These are phyloP conservation scores for Champsocephalus esox DNA, from an alignment of 2,797 vertebrate species.

Conservation along the genomic window DNA sequence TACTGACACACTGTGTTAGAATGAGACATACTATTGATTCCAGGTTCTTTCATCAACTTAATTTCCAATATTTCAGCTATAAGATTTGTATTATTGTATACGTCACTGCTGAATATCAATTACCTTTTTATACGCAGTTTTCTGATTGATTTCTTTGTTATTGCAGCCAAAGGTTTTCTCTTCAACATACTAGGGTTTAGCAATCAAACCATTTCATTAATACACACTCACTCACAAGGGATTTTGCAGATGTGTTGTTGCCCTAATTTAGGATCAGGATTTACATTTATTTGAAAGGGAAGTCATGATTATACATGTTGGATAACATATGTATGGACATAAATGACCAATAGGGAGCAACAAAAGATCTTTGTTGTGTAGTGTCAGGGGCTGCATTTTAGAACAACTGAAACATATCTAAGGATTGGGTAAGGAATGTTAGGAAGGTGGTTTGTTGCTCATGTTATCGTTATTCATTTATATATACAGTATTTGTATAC, in stretches of 20 bases:
- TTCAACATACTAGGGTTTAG: not conserved
- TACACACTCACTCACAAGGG: not conserved
- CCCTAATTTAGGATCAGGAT: not conserved
- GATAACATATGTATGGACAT: not conserved
- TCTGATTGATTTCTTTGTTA: not conserved
- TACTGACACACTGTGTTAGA: conserved; percentile 35
- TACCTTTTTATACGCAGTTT: not conserved
- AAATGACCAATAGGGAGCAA: not conserved
- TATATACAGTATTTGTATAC: too few relatives aligned
- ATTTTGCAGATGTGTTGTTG: not conserved
- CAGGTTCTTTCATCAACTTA: conserved; percentile 4
- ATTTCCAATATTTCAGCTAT: not conserved
- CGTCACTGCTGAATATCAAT: not conserved
- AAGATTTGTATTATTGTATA: not conserved
- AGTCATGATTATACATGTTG: not conserved
- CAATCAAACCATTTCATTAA: not conserved
- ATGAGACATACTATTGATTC: conserved; percentile 48
- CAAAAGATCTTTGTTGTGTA: too few relatives aligned
- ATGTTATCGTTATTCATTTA: too few relatives aligned
- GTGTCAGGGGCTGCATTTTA: too few relatives aligned
- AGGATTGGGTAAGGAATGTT: too few relatives aligned
- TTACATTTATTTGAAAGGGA: not conserved
- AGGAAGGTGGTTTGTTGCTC: not conserved
- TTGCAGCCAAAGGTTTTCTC: not conserved
- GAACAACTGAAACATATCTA: too few relatives aligned